Base-by-base conservation (phyloP, 1,140 invertebrate genomes). In the Drosophila varians region DNA sequence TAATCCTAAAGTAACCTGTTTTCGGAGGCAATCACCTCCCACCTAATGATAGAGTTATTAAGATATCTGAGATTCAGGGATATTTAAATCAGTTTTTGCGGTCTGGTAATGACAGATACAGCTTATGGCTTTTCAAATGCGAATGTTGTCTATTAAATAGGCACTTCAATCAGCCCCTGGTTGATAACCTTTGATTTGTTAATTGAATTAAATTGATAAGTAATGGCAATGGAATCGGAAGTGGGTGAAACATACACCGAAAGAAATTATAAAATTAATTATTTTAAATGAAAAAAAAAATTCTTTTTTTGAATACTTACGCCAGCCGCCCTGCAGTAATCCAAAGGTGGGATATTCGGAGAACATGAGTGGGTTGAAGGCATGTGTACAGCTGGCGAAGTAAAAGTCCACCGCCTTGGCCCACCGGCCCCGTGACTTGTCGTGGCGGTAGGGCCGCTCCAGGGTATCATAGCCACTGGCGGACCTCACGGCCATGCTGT, bases 371-470 rank as follows among this genome's bases (percentile, higher is more conserved):
- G 83, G 78, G 31, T 68, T 83, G 40, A 90, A 90, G 40, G 86
- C 82, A 46, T 83, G 75, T 5, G 74, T 88, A 18, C 82, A 82
- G 55, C 79, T 83, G 69, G 89, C 86, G 21, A 90, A 90, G 47
- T 90, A 90, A 9, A 90, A 90, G 48, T 90, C 89, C 18, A 45
- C 87, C 16, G 90, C 73, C 19, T 89, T 82, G 18, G 86, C 69
- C 89, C 89, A 90, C 0, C 75, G 70, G 14, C 89, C 89, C 9
- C 89, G 86, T n/a, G 65, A 36, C 14, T 84, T 87, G 19, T 90
- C 89, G 21, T 79, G 74, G 16, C 80, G 75, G 71, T 90, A 90
- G 36, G 89, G 89, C 43, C 77, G 69, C 23, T 90, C 79, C 68
- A 88, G 46, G 25, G 79, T 90, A 40, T 90, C 89, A 51, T 90